phyloP scores from a whole-genome alignment of 2,797 vertebrate species.

The Platalea minor region DNA sequence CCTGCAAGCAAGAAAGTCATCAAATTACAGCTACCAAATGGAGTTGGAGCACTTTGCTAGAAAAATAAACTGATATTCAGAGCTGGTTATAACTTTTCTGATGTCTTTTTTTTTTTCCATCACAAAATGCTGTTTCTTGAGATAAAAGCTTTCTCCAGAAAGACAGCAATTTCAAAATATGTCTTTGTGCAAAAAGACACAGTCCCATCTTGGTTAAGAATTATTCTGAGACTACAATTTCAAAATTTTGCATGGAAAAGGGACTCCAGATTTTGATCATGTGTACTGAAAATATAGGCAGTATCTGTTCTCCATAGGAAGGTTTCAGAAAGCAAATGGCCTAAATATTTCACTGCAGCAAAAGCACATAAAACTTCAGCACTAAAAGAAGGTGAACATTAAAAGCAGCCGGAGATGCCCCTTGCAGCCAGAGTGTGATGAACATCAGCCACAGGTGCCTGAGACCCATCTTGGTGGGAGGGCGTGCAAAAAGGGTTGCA shows the following conservation, averaged over 20 bases:
- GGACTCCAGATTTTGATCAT: not conserved
- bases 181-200: not conserved
- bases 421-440: not conserved
- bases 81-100: not conserved
- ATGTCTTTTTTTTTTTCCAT: not conserved
- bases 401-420: not conserved
- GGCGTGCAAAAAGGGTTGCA: not conserved
- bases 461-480: not conserved
- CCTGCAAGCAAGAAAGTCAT: not conserved
- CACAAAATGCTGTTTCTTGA: not conserved
- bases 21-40: not conserved
- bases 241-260: not conserved
- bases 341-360: not conserved
- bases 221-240: not conserved
- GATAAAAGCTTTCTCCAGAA: conserved; percentile 2
- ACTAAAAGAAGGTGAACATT: not conserved
- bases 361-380: not conserved
- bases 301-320: not conserved
- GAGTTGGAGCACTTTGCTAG: not conserved
- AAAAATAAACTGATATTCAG: not conserved
- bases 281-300: not conserved
- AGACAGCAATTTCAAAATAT: conserved; percentile 26
- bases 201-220: not conserved
- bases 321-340: not conserved
- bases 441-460: not conserved